Percentiles rank a stretch among this genome's conserved stretches.
Evolutionary conservation across 2,797 vertebrate genomes (phyloP).

Genomic region (Clamator glandarius): DNA sequence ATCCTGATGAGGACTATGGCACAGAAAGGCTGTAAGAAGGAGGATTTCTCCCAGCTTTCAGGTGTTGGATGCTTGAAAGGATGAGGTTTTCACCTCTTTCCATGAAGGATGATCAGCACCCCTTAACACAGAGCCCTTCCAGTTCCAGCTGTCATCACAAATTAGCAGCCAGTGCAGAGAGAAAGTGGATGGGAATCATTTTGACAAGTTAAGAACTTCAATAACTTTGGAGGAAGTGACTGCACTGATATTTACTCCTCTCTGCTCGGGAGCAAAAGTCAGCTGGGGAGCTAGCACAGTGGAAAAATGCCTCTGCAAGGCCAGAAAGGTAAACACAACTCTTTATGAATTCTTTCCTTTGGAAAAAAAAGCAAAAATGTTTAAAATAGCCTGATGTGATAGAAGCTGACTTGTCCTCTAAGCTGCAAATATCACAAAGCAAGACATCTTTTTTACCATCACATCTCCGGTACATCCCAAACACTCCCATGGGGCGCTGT

Average conservation of each 20-base stretch:
- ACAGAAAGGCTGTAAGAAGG: background rate
- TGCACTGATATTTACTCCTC: background rate
- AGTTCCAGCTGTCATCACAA: background rate
- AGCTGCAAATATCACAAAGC: background rate
- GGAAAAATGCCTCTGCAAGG: background rate
- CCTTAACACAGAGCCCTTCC: background rate
- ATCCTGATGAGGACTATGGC: background rate
- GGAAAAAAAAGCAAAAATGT: background rate
- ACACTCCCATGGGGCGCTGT: accelerated
- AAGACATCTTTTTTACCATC: background rate
- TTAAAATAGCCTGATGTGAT: background rate
- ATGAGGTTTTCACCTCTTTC: background rate
- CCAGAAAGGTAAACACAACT: background rate
- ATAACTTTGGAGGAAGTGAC: background rate
- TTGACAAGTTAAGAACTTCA: background rate
- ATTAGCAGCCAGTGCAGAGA: background rate
- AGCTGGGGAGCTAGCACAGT: background rate
- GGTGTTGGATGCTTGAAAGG: background rate
- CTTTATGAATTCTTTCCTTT: background rate
- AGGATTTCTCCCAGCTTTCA: background rate
- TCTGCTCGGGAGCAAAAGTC: background rate
- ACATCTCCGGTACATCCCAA: background rate
- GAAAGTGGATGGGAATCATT: background rate
- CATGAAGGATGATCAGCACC: background rate
- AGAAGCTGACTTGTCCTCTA: background rate